Conservation (phyloP, 2,888 invertebrate species). For the Germaria angustata region DNA sequence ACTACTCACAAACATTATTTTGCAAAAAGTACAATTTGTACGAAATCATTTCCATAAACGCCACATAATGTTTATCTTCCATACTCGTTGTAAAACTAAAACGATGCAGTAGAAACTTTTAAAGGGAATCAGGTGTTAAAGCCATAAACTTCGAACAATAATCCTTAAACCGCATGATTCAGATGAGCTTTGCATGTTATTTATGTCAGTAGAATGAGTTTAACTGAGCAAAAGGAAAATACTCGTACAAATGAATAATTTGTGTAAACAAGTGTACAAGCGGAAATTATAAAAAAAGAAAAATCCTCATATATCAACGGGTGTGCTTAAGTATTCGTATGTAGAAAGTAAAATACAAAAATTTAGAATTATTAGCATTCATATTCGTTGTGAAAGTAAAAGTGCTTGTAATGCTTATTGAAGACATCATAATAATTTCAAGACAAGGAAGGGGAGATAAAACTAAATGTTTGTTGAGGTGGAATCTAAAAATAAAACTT, state of each 20-base stretch:
- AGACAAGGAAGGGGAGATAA: neutral
- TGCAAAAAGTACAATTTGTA: neutral
- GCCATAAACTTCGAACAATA: slow-evolving; percentile 45
- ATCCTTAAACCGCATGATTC: slow-evolving; percentile 40
- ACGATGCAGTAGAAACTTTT: slow-evolving; percentile 29
- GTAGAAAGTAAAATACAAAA: neutral
- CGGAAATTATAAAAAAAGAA: neutral
- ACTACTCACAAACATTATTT: neutral
- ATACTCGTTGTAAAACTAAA: neutral
- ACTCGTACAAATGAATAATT: neutral
- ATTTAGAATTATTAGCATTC: neutral
- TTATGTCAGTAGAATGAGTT: slow-evolving; percentile 15
- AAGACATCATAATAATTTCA: neutral
- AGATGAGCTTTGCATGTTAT: slow-evolving; percentile 33
- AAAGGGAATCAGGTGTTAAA: slow-evolving; percentile 56
- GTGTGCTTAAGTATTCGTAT: neutral
- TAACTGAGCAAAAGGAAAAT: neutral
- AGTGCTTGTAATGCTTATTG: neutral
- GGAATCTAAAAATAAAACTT: neutral
- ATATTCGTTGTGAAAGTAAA: neutral
- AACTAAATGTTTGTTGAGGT: neutral
- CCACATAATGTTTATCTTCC: neutral
- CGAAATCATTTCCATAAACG: neutral
- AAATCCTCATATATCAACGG: neutral
- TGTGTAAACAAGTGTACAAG: neutral